Conservation (phyloP, 1,140 invertebrate genomes). For the Carcinoscorpius rotundicauda region DNA sequence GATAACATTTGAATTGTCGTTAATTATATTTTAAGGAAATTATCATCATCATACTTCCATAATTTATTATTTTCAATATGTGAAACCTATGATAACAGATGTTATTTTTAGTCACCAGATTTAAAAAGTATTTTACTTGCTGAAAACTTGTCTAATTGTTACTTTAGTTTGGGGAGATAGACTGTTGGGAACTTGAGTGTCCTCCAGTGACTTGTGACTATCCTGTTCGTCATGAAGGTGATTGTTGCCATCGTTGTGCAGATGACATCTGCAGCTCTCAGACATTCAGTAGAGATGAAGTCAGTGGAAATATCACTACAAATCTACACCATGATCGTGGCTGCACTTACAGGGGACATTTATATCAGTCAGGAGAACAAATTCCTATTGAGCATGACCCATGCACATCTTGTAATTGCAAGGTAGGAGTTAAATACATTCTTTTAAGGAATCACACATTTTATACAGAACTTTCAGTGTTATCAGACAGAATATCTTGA, state of each 20-base stretch:
- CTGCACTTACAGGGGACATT: constrained; percentile 38
- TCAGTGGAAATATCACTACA: background rate
- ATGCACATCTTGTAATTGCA: constrained; percentile 61
- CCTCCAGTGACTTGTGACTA: constrained; percentile 54
- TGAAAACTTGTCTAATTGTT: background rate
- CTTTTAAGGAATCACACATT: too few species aligned
- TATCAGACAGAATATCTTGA: too few species aligned
- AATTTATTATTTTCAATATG: too few species aligned
- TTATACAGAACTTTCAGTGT: too few species aligned
- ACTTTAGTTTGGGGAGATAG: constrained; percentile 66
- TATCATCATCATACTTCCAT: too few species aligned
- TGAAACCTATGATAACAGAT: too few species aligned
- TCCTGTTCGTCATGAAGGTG: constrained; percentile 46
- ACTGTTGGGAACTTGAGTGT: constrained; percentile 78
- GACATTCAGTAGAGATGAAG: constrained; percentile 5
- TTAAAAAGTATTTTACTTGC: too few species aligned
- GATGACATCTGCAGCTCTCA: constrained; percentile 40
- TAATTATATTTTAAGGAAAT: too few species aligned
- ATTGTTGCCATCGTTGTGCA: constrained; percentile 55
- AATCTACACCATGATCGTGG: constrained; percentile 16
- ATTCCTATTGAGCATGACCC: constrained; percentile 44
- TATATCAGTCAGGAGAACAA: constrained; percentile 45
- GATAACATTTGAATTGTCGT: too few species aligned
- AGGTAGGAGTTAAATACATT: constrained; percentile 40
- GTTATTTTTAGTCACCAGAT: too few species aligned